These are phyloP conservation scores for Ostrea edulis DNA, from an alignment of 1,140 invertebrate genomes.

Conservation along the genomic window DNA sequence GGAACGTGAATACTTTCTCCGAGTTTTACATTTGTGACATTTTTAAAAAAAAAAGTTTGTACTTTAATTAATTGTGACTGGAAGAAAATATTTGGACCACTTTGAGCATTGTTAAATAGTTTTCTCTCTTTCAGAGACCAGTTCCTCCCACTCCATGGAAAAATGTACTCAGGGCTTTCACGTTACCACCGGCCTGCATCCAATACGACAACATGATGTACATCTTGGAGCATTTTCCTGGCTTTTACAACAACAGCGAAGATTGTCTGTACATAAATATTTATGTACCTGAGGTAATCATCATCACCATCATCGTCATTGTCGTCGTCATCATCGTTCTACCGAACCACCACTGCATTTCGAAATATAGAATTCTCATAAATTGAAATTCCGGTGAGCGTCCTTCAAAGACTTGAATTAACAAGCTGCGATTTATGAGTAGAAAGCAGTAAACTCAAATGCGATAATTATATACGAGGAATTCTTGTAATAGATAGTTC, in stretches of 20 bases:
- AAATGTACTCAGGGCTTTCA: slow-evolving; percentile 53
- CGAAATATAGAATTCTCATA: too few species aligned
- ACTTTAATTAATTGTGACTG: not conserved
- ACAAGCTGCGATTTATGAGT: not conserved
- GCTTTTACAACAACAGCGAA: slow-evolving; percentile 72
- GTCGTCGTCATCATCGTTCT: too few species aligned
- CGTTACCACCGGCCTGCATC: slow-evolving; percentile 70
- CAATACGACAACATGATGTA: slow-evolving; percentile 68
- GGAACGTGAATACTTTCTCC: not conserved
- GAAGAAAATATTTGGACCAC: not conserved
- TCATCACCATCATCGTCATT: not conserved
- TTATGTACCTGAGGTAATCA: slow-evolving; percentile 72
- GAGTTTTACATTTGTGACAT: not conserved
- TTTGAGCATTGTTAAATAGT: not conserved
- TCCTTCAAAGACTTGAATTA: not conserved
- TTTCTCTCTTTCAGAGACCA: slow-evolving; percentile 57
- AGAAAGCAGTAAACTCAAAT: not conserved
- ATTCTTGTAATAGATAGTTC: not conserved
- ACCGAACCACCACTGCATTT: too few species aligned
- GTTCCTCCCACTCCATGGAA: slow-evolving; percentile 64
- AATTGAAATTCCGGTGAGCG: too few species aligned
- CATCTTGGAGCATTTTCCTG: slow-evolving; percentile 69
- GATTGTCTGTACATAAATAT: slow-evolving; percentile 78
- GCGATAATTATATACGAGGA: not conserved
- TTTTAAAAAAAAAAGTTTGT: not conserved